Percentiles rank a stretch among this genome's conserved stretches.
Conservation (phyloP, 2,113 vertebrate species). For the Chiloscyllium plagiosum region DNA sequence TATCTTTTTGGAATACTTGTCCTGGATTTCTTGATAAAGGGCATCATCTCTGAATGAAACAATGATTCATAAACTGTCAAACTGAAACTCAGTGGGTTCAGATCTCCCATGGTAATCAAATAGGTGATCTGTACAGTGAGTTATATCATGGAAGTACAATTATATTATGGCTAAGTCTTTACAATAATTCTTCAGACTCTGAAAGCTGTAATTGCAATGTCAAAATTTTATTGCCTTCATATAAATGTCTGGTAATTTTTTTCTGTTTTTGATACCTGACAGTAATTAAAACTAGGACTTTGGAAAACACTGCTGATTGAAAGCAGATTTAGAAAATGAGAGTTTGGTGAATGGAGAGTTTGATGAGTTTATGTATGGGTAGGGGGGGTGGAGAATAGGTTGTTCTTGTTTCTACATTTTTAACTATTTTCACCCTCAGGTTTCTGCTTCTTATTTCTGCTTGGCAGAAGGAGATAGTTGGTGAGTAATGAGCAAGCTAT, state of each 20-base stretch:
- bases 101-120: not conserved
- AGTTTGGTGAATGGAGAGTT: too few species aligned
- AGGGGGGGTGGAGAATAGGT: too few species aligned
- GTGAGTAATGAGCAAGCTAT: too few species aligned
- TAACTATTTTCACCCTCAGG: too few species aligned
- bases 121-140: not conserved
- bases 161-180: not conserved
- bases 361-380: too few species aligned
- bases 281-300: not conserved
- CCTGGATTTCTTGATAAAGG: not conserved
- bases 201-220: not conserved
- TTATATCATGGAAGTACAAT: not conserved
- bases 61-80: not conserved
- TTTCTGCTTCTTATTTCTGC: too few species aligned
- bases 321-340: too few species aligned
- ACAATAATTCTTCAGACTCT: not conserved
- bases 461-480: too few species aligned
- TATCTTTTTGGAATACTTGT: not conserved
- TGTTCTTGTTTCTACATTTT: too few species aligned
- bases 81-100: not conserved
- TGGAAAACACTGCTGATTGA: not conserved
- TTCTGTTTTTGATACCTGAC: not conserved
- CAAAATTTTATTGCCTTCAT: not conserved
- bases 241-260: not conserved
- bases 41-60: not conserved